phyloP scores from a whole-genome alignment of 2,113 vertebrate species.

The Microtus ochrogaster region DNA sequence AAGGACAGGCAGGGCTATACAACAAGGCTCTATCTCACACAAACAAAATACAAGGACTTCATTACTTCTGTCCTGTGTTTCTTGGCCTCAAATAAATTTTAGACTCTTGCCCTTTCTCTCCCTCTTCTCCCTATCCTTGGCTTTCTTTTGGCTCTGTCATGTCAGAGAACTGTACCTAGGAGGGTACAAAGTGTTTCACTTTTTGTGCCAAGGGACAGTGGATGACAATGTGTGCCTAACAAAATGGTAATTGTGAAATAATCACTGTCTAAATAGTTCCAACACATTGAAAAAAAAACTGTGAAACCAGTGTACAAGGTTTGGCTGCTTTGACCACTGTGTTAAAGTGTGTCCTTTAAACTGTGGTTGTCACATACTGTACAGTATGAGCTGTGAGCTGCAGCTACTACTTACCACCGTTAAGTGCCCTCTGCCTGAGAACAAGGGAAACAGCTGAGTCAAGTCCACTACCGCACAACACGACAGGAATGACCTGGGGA shows the following conservation, averaged over 20 bases:
- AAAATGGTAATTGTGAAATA: slow-evolving; percentile 39
- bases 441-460: neutral
- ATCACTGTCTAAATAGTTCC: slow-evolving; percentile 44
- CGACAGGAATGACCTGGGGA: neutral
- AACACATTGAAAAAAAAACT: neutral
- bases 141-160: neutral
- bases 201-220: slow-evolving; percentile 18
- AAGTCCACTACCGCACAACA: neutral
- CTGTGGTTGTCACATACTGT: neutral
- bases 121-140: neutral
- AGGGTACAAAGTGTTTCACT: neutral
- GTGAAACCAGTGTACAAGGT: slow-evolving; percentile 21
- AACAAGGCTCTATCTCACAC: neutral
- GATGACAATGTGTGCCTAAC: neutral
- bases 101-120: neutral
- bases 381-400: neutral
- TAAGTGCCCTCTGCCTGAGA: slow-evolving; percentile 22
- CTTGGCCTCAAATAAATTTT: neutral
- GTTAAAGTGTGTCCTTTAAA: neutral
- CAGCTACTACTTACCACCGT: neutral
- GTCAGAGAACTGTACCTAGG: neutral
- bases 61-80: neutral
- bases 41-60: neutral
- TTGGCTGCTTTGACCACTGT: slow-evolving; percentile 36
- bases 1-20: neutral